These are phyloP conservation scores for Pristionchus arcanus DNA, from an alignment of 2,888 invertebrate genomes.

Conservation along the genomic window DNA sequence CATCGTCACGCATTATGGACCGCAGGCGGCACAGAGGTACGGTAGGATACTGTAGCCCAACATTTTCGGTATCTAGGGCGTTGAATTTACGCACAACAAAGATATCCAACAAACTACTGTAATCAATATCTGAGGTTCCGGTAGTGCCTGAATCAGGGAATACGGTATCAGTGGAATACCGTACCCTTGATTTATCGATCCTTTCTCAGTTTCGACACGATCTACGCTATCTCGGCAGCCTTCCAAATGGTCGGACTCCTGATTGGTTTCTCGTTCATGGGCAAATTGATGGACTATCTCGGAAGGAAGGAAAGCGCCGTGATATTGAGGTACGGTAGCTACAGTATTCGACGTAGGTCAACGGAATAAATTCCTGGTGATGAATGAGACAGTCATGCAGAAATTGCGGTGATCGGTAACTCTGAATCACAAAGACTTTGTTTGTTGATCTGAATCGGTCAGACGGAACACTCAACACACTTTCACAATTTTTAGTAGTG, in stretches of 20 bases:
- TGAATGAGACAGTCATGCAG: not conserved
- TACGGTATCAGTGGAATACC: not conserved
- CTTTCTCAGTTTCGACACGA: conserved; percentile 46
- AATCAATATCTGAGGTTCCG: too few species aligned
- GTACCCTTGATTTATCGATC: not conserved
- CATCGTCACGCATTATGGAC: conserved; percentile 37
- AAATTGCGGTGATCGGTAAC: not conserved
- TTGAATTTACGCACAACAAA: too few species aligned
- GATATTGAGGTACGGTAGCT: conserved; percentile 36
- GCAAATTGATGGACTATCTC: conserved; percentile 52
- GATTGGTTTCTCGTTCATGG: conserved; percentile 52
- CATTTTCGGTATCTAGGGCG: too few species aligned
- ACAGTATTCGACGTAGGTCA: not conserved
- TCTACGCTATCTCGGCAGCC: conserved; percentile 42
- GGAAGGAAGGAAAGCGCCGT: conserved; percentile 51
- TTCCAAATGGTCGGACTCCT: conserved; percentile 49
- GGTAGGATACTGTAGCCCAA: not conserved
- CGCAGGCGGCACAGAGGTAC: conserved; percentile 31
- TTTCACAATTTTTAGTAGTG: not conserved
- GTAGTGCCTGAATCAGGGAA: not conserved
- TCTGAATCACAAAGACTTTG: not conserved
- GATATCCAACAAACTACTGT: too few species aligned
- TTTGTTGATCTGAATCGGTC: not conserved
- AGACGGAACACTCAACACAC: not conserved
- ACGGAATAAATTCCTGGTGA: not conserved